Conservation (phyloP, 1,140 invertebrate genomes). For the Psix sp. region DNA sequence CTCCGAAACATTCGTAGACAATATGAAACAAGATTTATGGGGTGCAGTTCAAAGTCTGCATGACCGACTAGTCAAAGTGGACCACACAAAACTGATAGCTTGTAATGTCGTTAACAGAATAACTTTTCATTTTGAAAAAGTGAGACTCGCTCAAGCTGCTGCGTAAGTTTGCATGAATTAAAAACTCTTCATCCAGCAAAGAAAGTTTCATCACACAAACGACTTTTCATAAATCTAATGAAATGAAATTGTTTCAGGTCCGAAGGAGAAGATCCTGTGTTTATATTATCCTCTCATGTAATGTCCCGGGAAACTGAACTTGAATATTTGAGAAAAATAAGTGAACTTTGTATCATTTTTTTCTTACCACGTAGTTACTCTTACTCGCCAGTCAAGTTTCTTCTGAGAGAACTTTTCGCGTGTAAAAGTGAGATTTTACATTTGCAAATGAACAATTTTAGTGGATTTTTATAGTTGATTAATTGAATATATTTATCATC, state of each 20-base stretch:
- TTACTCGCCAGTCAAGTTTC: slow-evolving; percentile 84
- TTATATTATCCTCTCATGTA: slow-evolving; percentile 86
- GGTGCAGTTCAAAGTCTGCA: slow-evolving; percentile 86
- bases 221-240: no score
- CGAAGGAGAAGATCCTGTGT: slow-evolving; percentile 82
- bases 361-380: slow-evolving; percentile 89
- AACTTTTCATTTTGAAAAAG: slow-evolving; percentile 90
- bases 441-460: no score
- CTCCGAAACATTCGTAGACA: slow-evolving; percentile 79
- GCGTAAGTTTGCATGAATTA: no score
- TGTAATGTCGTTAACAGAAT: slow-evolving; percentile 88
- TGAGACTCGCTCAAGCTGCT: slow-evolving; percentile 84
- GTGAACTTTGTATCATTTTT: slow-evolving; percentile 88
- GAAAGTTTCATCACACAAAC: no score
- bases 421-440: slow-evolving; percentile 83
- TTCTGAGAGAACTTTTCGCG: slow-evolving; percentile 89
- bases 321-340: slow-evolving; percentile 88
- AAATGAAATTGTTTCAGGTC: slow-evolving; percentile 72
- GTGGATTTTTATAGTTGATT: neutral
- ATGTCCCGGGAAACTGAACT: slow-evolving; percentile 84
- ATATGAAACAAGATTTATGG: slow-evolving; percentile 89
- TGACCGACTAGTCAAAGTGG: slow-evolving; percentile 84
- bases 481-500: slow-evolving; percentile 12
- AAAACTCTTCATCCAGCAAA: no score
- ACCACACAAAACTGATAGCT: slow-evolving; percentile 89